A percentile compares a stretch with the other conserved stretches of the same genome.
phyloP scores from a whole-genome alignment of 2,888 invertebrate species.

The Acrobasis consociella region DNA sequence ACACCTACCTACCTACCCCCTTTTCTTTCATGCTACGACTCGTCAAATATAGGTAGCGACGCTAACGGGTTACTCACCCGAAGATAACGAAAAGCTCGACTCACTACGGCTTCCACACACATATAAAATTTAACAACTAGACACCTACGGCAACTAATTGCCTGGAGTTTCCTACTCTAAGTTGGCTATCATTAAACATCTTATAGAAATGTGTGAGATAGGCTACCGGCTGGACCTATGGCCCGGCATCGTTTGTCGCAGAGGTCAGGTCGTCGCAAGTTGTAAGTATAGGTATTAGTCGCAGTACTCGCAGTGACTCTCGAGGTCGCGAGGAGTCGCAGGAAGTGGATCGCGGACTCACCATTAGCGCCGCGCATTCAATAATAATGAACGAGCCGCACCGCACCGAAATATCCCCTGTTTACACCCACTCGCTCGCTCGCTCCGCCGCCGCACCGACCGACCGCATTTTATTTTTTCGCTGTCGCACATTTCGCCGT shows the following conservation, averaged over 20 bases:
- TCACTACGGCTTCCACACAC: constrained; percentile 12
- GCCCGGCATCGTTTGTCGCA: neutral
- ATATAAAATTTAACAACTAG: constrained; percentile 14
- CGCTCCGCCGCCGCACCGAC: constrained; percentile 71
- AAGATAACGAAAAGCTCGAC: constrained; percentile 15
- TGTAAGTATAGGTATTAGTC: neutral
- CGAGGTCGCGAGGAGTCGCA: constrained; percentile 28
- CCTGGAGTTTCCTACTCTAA: neutral
- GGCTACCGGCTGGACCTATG: constrained; percentile 6
- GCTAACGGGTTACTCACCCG: constrained; percentile 18
- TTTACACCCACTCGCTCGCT: constrained; percentile 81
- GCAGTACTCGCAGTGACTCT: constrained; percentile 25
- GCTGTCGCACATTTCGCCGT: constrained; percentile 84
- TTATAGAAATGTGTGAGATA: neutral
- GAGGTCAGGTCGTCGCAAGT: constrained; percentile 5
- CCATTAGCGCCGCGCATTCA: constrained; percentile 80
- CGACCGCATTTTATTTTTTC: constrained; percentile 84
- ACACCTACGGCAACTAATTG: constrained; percentile 2
- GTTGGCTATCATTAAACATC: neutral
- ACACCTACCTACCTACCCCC: constrained; percentile 15
- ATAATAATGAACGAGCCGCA: constrained; percentile 81
- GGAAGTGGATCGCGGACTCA: constrained; percentile 49
- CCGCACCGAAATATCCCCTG: constrained; percentile 81
- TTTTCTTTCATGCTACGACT: constrained; percentile 12
- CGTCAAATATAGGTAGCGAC: constrained; percentile 19